phyloP scores from a whole-genome alignment of 2,797 vertebrate species.

The Erethizon dorsatum region DNA sequence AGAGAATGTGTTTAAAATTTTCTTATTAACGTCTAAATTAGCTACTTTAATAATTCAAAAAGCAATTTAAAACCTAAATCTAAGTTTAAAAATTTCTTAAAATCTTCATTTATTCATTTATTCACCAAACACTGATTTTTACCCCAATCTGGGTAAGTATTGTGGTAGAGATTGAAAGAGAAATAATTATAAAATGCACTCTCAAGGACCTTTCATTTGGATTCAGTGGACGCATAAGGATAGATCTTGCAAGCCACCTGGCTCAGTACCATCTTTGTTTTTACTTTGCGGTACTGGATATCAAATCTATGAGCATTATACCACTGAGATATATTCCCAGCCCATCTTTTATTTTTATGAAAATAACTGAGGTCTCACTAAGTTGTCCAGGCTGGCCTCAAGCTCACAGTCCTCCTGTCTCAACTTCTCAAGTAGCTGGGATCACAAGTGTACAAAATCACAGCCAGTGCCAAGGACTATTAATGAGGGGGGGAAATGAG shows the following conservation, averaged over 20 bases:
- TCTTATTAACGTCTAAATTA: constrained; percentile 34
- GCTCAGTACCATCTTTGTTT: not conserved
- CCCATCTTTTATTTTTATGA: not conserved
- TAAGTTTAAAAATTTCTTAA: constrained; percentile 39
- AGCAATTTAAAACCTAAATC: not conserved
- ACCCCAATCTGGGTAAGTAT: not conserved
- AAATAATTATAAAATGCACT: not conserved
- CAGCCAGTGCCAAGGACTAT: not conserved
- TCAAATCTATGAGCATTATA: not conserved
- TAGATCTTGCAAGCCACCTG: not conserved
- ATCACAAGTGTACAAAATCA: not conserved
- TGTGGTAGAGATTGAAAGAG: not conserved
- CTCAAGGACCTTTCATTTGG: not conserved
- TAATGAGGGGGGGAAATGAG: not conserved
- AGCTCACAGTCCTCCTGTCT: not conserved
- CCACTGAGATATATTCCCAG: not conserved
- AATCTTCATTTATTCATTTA: constrained; percentile 1
- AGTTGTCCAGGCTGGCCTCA: not conserved
- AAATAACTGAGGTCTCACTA: not conserved
- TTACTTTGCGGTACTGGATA: not conserved
- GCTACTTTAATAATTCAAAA: constrained; percentile 28
- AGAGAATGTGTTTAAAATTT: constrained; percentile 25
- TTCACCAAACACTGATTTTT: not conserved
- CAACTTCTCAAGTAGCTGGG: not conserved
- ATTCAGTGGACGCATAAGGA: not conserved